A percentile compares a stretch with the other conserved stretches of the same genome.
Evolutionary conservation across 2,888 invertebrate species (phyloP).

Genomic region (Gisinianus flammeolus): DNA sequence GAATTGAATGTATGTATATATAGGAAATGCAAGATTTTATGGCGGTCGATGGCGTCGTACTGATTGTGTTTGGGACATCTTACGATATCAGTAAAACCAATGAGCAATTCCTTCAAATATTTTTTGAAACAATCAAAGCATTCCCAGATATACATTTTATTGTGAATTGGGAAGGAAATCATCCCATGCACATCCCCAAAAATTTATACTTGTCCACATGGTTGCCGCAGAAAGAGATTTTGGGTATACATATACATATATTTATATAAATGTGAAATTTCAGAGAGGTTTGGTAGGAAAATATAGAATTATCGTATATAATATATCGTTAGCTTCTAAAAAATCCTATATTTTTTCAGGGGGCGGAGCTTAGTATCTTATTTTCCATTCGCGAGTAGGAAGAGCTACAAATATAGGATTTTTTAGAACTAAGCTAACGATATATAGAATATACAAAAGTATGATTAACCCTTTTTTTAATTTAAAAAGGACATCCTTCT

Average conservation of each 20-base stretch:
- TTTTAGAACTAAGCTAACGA: too few species aligned
- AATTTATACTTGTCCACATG: constrained; percentile 58
- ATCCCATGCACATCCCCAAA: constrained; percentile 61
- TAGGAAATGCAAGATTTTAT: constrained; percentile 44
- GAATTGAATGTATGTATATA: neutral
- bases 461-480: too few species aligned
- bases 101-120: constrained; percentile 25
- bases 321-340: too few species aligned
- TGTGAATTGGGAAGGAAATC: constrained; percentile 46
- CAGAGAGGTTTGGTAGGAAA: too few species aligned
- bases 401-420: too few species aligned
- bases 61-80: constrained; percentile 49
- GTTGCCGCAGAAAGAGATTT: constrained; percentile 46
- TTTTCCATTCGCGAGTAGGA: too few species aligned
- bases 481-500: constrained; percentile 65
- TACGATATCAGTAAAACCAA: constrained; percentile 44
- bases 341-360: too few species aligned
- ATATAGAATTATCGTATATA: constrained; percentile 18
- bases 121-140: constrained; percentile 42
- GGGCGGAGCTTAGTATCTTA: too few species aligned
- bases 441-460: too few species aligned
- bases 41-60: constrained; percentile 43
- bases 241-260: too few species aligned
- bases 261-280: too few species aligned
- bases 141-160: constrained; percentile 47